These are phyloP conservation scores for Lithophane ornitopus DNA, from an alignment of 2,888 invertebrate genomes.

Conservation along the genomic window DNA sequence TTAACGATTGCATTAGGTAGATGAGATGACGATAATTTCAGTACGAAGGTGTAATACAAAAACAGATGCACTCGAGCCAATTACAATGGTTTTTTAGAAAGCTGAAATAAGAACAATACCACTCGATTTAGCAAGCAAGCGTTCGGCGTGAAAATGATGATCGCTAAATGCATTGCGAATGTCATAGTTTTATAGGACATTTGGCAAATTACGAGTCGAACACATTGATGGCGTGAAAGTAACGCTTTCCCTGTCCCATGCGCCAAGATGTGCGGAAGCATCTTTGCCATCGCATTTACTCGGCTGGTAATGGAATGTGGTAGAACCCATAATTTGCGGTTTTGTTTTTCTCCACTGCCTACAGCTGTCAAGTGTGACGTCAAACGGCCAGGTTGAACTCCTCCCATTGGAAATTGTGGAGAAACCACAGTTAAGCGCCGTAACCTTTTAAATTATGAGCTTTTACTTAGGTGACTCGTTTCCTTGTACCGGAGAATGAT, in stretches of 20 bases:
- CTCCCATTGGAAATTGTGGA: conserved; percentile 44
- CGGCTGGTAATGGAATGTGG: conserved; percentile 78
- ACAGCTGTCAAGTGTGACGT: conserved; percentile 46
- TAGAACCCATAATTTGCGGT: conserved; percentile 81
- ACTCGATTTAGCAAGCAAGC: conserved; percentile 87
- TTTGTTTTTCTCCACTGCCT: conserved; percentile 67
- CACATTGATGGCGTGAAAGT: conserved; percentile 79
- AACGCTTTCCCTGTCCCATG: conserved; percentile 79
- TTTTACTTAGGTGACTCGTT: conserved; percentile 44
- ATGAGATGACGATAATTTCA: conserved; percentile 62
- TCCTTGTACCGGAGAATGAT: conserved; percentile 32
- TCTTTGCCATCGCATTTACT: conserved; percentile 73
- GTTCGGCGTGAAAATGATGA: conserved; percentile 80
- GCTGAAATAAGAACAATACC: conserved; percentile 79
- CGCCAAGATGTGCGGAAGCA: conserved; percentile 79
- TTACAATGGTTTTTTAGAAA: conserved; percentile 74
- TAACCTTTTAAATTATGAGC: conserved; percentile 30
- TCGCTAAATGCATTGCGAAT: conserved; percentile 85
- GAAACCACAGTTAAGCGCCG: conserved; percentile 44
- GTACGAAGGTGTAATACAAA: conserved; percentile 65
- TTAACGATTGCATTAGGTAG: conserved; percentile 45
- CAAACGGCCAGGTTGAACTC: conserved; percentile 50
- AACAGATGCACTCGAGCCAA: conserved; percentile 71
- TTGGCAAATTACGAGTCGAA: conserved; percentile 57
- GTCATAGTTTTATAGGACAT: conserved; percentile 65